Evolutionary conservation across 2,113 vertebrate species (phyloP), one percentile per base, ranked within the genome.

Genomic region (Apus apus): DNA sequence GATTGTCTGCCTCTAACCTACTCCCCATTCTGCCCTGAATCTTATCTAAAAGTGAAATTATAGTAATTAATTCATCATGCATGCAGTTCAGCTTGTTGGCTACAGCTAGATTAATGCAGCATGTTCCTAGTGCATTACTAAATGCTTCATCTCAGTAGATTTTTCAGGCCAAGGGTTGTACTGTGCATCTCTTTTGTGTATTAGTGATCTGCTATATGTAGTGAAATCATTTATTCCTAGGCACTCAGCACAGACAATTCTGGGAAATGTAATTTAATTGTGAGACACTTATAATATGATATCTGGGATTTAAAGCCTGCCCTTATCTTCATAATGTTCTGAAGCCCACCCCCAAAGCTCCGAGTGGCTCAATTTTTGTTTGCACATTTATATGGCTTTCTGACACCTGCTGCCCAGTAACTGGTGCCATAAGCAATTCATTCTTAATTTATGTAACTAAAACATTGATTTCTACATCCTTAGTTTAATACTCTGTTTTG

Each of bases 241-340:
- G 54, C 27, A 89, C 71, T 96, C 85, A 85, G 51, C 1, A 1
- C 76, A 85, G 73, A 91, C 76, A 96, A 91, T 93, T 95, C 70
- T 87, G 82, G 95, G 53, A 70, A 97, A 89, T 73, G 40, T 79
- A 92, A 85, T 97, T 97, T 96, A 96, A 96, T 96, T 96, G n/a
- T 82, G 77, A 92, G 19, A 79, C 23, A 82, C 45, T 93, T 93
- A 53, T 15, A 91, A 97, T 89, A 90, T 90, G 43, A 93, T 84
- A 95, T 92, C 70, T 90, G 91, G 76, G 81, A 96, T 95, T 94
- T 95, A 94, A 92, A 93, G 12, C 75, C 51, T 54, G 29, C 51
- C 65, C 48, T n/a, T 89, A 75, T 85, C 91, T 94, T 88, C 73
- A 71, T 58, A 94, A 87, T 58, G 11, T 94, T 85, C 64, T 84